Conservation (phyloP, 2,888 invertebrate species). For the Netelia melanura region DNA sequence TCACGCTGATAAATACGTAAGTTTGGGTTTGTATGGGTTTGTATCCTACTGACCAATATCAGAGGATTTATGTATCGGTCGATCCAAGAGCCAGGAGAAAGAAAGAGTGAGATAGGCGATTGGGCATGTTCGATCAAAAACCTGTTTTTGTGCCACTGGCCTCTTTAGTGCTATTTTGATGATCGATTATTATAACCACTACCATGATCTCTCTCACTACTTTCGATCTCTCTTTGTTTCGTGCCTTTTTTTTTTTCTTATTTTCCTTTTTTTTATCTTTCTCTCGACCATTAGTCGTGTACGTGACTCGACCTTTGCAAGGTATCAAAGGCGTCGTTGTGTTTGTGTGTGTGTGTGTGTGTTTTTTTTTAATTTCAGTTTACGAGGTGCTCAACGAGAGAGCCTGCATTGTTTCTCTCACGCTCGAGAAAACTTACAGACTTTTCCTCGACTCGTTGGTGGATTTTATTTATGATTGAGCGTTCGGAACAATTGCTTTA, state of each 20-base stretch:
- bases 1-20: not conserved
- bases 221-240: slow-evolving; percentile 21
- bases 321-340: too few relatives aligned
- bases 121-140: slow-evolving; percentile 40
- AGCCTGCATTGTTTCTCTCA: too few relatives aligned
- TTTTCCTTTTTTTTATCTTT: not conserved
- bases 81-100: not conserved
- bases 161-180: slow-evolving; percentile 62
- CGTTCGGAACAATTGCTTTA: too few relatives aligned
- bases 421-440: too few relatives aligned
- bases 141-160: slow-evolving; percentile 57
- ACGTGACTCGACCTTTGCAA: too few relatives aligned
- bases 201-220: slow-evolving; percentile 36
- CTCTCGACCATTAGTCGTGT: not conserved
- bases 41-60: slow-evolving; percentile 43
- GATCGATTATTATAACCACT: slow-evolving; percentile 39
- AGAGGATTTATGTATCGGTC: slow-evolving; percentile 34
- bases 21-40: slow-evolving; percentile 2
- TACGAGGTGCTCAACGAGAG: too few relatives aligned
- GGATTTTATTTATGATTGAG: too few relatives aligned
- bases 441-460: too few relatives aligned
- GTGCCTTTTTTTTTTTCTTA: not conserved
- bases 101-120: not conserved
- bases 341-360: too few relatives aligned
- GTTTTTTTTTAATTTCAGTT: too few relatives aligned